Evolutionary conservation across 92 coral and sea anemone genomes (phyloP).

Genomic region (Blastomussa wellsi): DNA sequence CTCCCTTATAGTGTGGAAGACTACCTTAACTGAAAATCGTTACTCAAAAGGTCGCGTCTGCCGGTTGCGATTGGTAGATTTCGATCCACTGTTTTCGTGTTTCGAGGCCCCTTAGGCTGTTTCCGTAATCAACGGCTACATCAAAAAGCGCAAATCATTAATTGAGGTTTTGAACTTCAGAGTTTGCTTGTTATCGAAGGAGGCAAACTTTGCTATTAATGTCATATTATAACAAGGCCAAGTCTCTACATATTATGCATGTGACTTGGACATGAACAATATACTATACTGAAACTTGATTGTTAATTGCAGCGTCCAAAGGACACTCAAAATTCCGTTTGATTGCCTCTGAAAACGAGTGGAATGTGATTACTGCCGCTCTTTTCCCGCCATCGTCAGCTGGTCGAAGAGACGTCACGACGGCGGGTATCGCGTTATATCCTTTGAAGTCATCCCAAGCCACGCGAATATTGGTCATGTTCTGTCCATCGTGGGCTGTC

Average conservation of each 20-base stretch:
- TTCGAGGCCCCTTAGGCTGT: no score
- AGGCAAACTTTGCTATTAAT: background rate
- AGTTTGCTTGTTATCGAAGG: no score
- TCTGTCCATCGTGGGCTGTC: slow-evolving; percentile 65
- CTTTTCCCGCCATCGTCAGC: slow-evolving; percentile 26
- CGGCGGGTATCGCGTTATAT: background rate
- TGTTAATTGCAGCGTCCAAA: slow-evolving; percentile 32
- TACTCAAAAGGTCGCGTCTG: no score
- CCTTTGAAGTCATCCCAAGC: background rate
- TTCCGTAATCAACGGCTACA: no score
- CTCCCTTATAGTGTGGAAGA: no score
- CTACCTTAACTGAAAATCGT: no score
- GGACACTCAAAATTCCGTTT: slow-evolving; percentile 59
- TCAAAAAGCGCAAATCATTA: no score
- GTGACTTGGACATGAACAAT: background rate
- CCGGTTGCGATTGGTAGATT: no score
- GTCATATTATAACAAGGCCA: background rate
- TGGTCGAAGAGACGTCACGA: background rate
- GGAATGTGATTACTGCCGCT: slow-evolving; percentile 45
- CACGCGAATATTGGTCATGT: slow-evolving; percentile 51
- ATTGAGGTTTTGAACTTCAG: no score
- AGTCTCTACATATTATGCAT: background rate
- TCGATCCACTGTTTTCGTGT: no score
- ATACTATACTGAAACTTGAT: background rate
- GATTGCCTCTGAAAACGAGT: slow-evolving; percentile 57